A percentile compares a stretch with the other conserved stretches of the same genome.
phyloP scores from a whole-genome alignment of 2,888 invertebrate species.

The Xiphydria camelus region DNA sequence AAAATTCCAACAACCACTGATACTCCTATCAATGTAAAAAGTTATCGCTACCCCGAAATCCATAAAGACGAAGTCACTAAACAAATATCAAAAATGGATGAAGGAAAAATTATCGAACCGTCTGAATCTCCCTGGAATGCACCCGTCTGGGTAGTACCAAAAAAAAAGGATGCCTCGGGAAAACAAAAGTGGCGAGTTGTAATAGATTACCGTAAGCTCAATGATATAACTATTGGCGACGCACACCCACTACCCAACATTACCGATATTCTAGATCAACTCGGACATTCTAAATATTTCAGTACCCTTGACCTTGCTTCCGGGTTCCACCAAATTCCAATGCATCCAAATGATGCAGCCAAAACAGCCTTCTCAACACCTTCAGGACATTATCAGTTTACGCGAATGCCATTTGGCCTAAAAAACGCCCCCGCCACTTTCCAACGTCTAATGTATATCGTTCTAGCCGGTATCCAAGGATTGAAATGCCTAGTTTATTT shows the following conservation, averaged over 20 bases:
- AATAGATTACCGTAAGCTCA: slow-evolving; percentile 18
- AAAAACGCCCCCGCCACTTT: slow-evolving; percentile 36
- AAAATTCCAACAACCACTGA: slow-evolving; percentile 9
- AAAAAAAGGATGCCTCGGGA: slow-evolving; percentile 14
- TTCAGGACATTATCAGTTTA: slow-evolving; percentile 29
- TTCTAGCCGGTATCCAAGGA: slow-evolving; percentile 29
- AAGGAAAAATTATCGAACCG: too few species aligned
- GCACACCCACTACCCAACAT: slow-evolving; percentile 18
- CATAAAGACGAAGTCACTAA: slow-evolving; percentile 3
- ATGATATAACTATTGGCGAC: slow-evolving; percentile 16
- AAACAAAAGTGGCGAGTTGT: slow-evolving; percentile 16
- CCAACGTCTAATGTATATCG: slow-evolving; percentile 43
- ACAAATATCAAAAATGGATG: neutral
- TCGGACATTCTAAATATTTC: slow-evolving; percentile 18
- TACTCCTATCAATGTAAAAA: slow-evolving; percentile 3
- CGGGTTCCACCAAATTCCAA: slow-evolving; percentile 38
- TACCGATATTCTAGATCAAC: slow-evolving; percentile 15
- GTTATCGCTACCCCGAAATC: slow-evolving; percentile 3
- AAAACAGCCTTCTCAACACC: slow-evolving; percentile 23
- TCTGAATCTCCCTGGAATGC: slow-evolving; percentile 2
- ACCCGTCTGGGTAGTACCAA: slow-evolving; percentile 20
- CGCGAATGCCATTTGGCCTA: slow-evolving; percentile 22
- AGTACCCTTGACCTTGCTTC: slow-evolving; percentile 16
- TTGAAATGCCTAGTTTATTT: slow-evolving; percentile 12
- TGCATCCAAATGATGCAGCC: slow-evolving; percentile 19